These are phyloP conservation scores for Cerastoderma edule DNA, from an alignment of 2,888 invertebrate species.

Conservation along the genomic window DNA sequence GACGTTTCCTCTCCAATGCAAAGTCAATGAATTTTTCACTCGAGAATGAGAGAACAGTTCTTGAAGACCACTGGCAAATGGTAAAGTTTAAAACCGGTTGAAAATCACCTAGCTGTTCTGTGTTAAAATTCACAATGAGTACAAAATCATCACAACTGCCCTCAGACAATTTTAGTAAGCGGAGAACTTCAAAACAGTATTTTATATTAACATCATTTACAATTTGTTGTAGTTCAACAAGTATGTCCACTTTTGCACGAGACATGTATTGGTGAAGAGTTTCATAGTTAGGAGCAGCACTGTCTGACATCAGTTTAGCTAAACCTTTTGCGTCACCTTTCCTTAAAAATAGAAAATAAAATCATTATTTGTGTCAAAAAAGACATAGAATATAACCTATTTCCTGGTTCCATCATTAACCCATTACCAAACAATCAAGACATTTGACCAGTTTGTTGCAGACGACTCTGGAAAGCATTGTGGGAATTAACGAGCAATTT, in stretches of 20 bases:
- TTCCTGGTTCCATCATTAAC: no score
- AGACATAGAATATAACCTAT: no score
- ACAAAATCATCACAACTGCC: no score
- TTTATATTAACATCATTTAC: slow-evolving; percentile 30
- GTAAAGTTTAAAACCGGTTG: slow-evolving; percentile 26
- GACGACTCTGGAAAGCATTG: no score
- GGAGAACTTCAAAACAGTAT: slow-evolving; percentile 34
- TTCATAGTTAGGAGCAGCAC: slow-evolving; percentile 31
- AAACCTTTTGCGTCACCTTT: slow-evolving; percentile 32
- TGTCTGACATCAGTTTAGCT: slow-evolving; percentile 22
- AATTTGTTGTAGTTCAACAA: slow-evolving; percentile 13
- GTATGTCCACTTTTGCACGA: slow-evolving; percentile 9
- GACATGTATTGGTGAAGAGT: not conserved
- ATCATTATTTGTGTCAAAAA: no score
- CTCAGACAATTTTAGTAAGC: slow-evolving; percentile 15
- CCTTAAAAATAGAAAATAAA: slow-evolving; percentile 29
- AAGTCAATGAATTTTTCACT: not conserved
- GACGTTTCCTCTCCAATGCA: slow-evolving; percentile 29
- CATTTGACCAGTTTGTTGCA: no score
- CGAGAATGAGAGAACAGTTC: slow-evolving; percentile 21
- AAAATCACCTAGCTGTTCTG: no score
- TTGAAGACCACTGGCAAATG: slow-evolving; percentile 36
- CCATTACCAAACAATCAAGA: no score
- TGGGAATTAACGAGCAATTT: no score
- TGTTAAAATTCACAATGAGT: no score